Evolutionary conservation across 2,797 vertebrate genomes (phyloP).

Genomic region (Champsocephalus esox): DNA sequence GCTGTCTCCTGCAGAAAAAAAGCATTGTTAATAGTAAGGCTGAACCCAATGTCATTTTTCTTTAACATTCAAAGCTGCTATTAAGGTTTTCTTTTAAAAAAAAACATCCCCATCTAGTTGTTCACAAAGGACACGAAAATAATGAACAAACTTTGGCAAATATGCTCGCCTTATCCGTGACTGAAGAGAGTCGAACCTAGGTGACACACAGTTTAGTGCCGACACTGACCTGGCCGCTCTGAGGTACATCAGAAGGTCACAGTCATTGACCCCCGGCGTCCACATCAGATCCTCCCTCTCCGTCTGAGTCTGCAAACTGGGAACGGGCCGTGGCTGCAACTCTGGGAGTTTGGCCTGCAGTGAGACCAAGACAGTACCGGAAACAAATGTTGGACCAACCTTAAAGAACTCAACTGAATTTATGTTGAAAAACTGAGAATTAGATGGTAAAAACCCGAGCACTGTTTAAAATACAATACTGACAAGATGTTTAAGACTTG

Average conservation of each 20-base stretch:
- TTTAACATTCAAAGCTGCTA: no score
- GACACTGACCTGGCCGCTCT: slow-evolving; percentile 92
- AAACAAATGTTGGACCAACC: background rate
- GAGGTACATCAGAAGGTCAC: slow-evolving; percentile 99
- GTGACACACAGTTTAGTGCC: background rate
- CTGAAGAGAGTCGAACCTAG: background rate
- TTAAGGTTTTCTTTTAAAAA: no score
- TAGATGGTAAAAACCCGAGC: background rate
- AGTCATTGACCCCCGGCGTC: slow-evolving; percentile 98
- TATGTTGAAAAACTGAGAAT: background rate
- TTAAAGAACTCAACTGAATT: background rate
- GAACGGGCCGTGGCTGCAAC: slow-evolving; percentile 89
- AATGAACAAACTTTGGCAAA: background rate
- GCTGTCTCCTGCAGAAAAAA: background rate
- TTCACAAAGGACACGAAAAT: background rate
- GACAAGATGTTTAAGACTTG: background rate
- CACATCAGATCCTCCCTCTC: slow-evolving; percentile 97
- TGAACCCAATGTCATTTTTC: no score
- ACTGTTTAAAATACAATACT: background rate
- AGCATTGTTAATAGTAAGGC: background rate
- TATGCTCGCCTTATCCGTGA: background rate
- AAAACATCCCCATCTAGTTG: background rate
- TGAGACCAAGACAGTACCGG: background rate
- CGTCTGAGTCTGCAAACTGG: slow-evolving; percentile 87
- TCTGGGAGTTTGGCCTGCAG: slow-evolving; percentile 96